Evolutionary conservation across 2,888 invertebrate species (phyloP).

Genomic region (Conops quadrifasciatus): DNA sequence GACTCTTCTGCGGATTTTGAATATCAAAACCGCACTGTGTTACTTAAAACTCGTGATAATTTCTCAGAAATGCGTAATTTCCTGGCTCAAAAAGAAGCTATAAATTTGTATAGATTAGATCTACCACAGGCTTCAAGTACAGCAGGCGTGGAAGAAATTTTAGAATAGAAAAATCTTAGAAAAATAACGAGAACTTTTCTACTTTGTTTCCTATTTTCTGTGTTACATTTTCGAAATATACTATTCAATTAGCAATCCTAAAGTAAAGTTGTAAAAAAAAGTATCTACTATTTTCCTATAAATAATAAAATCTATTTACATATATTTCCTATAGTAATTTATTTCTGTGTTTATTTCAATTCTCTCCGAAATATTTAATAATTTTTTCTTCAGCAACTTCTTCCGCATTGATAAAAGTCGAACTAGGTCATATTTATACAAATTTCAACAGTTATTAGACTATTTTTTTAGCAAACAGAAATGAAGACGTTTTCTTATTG

Average conservation of each 20-base stretch:
- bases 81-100: slow-evolving; percentile 60
- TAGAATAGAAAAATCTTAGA: slow-evolving; percentile 45
- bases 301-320: slow-evolving; percentile 13
- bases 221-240: neutral
- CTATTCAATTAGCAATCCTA: slow-evolving; percentile 18
- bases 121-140: slow-evolving; percentile 42
- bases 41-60: slow-evolving; percentile 57
- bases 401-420: too few relatives aligned
- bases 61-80: slow-evolving; percentile 64
- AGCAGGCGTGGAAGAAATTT: slow-evolving; percentile 54
- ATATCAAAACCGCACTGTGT: slow-evolving; percentile 52
- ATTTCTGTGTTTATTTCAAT: neutral
- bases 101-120: slow-evolving; percentile 58
- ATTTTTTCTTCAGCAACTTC: too few relatives aligned
- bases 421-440: too few relatives aligned
- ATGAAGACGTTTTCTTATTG: too few relatives aligned
- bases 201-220: neutral
- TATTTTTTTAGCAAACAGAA: too few relatives aligned
- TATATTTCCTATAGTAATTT: neutral
- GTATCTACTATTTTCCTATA: too few relatives aligned
- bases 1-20: slow-evolving; percentile 53
- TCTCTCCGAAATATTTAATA: too few relatives aligned
- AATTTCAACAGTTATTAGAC: too few relatives aligned
- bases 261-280: slow-evolving; percentile 32
- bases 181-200: neutral